A percentile compares a stretch with the other conserved stretches of the same genome.
Evolutionary conservation across 2,888 invertebrate genomes (phyloP).

Genomic region (Myopa testacea): DNA sequence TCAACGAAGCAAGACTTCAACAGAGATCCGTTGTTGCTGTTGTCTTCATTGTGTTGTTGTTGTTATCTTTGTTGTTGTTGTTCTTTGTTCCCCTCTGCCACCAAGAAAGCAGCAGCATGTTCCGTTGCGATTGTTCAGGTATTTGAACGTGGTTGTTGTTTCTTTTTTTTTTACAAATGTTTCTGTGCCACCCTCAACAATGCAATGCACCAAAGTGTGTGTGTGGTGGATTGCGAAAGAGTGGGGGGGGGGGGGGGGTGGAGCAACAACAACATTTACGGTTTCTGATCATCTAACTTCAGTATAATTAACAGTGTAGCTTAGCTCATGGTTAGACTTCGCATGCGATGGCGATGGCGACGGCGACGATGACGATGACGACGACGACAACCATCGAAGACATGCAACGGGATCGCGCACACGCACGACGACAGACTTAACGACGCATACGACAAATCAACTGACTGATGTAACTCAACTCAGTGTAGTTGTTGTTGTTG

Average conservation of each 20-base stretch:
- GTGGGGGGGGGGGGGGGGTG: too few relatives aligned
- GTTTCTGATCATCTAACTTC: too few relatives aligned
- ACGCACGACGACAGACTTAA: too few relatives aligned
- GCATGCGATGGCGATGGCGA: neutral
- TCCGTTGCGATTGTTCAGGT: slow-evolving; percentile 15
- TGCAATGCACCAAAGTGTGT: too few relatives aligned
- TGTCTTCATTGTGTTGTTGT: neutral
- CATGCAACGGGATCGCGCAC: neutral
- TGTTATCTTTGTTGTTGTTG: neutral
- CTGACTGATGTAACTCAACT: too few relatives aligned
- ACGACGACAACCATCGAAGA: neutral
- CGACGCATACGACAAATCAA: too few relatives aligned
- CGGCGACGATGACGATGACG: neutral
- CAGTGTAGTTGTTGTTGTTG: too few relatives aligned
- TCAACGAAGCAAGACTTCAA: slow-evolving; percentile 6
- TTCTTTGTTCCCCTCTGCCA: neutral
- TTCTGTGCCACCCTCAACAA: too few relatives aligned
- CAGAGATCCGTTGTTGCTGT: neutral
- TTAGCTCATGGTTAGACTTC: neutral
- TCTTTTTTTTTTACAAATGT: neutral
- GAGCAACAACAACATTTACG: too few relatives aligned
- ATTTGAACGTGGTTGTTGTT: neutral
- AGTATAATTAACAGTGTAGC: too few relatives aligned
- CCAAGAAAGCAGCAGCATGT: neutral
- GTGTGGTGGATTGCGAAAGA: too few relatives aligned